Conservation (phyloP, 2,113 vertebrate species). For the Perccottus glenii region DNA sequence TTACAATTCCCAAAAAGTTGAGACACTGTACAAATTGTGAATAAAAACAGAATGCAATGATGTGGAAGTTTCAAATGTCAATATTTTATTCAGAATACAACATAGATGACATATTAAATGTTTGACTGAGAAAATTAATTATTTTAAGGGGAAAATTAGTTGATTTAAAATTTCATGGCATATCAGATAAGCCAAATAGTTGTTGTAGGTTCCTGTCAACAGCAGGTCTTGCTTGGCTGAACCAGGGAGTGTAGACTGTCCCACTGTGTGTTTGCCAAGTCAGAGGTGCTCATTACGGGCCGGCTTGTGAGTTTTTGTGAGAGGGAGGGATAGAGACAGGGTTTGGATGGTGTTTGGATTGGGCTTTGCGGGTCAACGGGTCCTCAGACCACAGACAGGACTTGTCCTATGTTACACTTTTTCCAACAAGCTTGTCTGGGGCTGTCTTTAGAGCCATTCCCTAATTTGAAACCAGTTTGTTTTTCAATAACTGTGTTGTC, state of each 20-base stretch:
- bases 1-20: no score
- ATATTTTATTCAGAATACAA: no score
- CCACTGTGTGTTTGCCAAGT: constrained; percentile 43
- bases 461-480: neutral
- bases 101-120: no score
- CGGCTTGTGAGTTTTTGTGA: constrained; percentile 17
- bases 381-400: constrained; percentile 47
- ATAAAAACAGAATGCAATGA: no score
- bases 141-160: no score
- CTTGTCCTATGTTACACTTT: no score
- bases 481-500: neutral
- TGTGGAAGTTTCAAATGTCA: no score
- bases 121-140: no score
- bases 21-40: no score
- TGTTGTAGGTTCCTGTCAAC: constrained; percentile 57
- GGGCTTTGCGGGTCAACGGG: constrained; percentile 66
- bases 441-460: neutral
- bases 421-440: neutral
- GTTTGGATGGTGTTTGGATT: constrained; percentile 40
- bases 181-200: constrained; percentile 54
- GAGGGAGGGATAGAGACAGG: constrained; percentile 9
- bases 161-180: no score
- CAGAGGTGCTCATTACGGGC: constrained; percentile 53
- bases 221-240: constrained; percentile 49
- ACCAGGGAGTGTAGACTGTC: constrained; percentile 33